These are phyloP conservation scores for Phrynosoma blainvillii DNA, from an alignment of 2,113 vertebrate genomes.

Conservation along the genomic window DNA sequence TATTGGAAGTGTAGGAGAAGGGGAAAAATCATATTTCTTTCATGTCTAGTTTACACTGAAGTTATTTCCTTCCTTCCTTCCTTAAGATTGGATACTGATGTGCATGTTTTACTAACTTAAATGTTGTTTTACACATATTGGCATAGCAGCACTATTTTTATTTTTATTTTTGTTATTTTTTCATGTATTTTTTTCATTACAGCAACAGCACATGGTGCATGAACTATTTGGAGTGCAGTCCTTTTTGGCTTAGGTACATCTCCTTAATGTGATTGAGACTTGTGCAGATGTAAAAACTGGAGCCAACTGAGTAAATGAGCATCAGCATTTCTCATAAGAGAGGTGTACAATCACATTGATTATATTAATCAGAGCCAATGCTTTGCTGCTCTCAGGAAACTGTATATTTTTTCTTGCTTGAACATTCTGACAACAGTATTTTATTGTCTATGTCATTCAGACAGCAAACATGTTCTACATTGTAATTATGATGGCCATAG, in stretches of 20 bases:
- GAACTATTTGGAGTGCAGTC: too few relatives aligned
- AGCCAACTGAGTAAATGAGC: background rate
- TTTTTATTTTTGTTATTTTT: too few relatives aligned
- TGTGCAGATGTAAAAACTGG: too few relatives aligned
- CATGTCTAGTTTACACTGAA: too few relatives aligned
- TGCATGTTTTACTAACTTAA: too few relatives aligned
- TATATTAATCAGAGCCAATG: background rate
- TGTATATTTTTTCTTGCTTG: background rate
- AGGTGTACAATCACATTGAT: background rate
- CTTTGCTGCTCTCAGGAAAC: background rate
- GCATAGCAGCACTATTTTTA: too few relatives aligned
- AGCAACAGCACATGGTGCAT: too few relatives aligned
- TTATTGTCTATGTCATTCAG: conserved; percentile 69
- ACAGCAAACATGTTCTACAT: conserved; percentile 98
- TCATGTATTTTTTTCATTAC: too few relatives aligned
- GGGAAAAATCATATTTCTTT: too few relatives aligned
- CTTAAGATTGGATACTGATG: too few relatives aligned
- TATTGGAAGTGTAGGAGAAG: background rate
- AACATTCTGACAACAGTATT: background rate
- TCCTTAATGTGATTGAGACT: background rate
- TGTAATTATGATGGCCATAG: conserved; percentile 96
- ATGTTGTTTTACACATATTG: too few relatives aligned
- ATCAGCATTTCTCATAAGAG: background rate
- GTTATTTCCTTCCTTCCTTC: too few relatives aligned
- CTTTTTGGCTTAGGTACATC: background rate